Evolutionary conservation across 2,113 vertebrate species (phyloP).

Genomic region (Polyodon spathula): DNA sequence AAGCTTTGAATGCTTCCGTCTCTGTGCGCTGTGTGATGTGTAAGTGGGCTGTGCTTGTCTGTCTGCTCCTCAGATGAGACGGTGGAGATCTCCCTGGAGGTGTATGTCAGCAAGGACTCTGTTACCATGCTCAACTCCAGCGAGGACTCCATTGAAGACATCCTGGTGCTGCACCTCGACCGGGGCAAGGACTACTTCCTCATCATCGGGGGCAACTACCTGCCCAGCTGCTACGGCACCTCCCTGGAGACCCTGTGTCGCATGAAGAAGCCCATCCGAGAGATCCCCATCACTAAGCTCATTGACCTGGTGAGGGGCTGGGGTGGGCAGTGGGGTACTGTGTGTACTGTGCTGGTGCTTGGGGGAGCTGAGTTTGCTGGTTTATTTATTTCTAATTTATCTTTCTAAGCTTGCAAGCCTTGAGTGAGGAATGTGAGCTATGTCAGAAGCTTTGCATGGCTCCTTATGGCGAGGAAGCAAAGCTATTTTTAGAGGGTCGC

Average conservation of each 20-base stretch:
- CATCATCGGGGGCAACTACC: slow-evolving; percentile 88
- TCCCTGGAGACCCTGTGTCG: slow-evolving; percentile 86
- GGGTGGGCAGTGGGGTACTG: not conserved
- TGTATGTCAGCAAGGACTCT: slow-evolving; percentile 91
- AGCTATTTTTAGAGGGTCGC: slow-evolving; percentile 28
- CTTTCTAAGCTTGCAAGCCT: not conserved
- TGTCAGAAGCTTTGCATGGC: slow-evolving; percentile 10
- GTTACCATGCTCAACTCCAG: slow-evolving; percentile 88
- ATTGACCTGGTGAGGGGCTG: slow-evolving; percentile 88
- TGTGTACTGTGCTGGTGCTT: not conserved
- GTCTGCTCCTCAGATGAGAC: slow-evolving; percentile 63
- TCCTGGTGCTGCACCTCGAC: slow-evolving; percentile 90
- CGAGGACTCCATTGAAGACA: slow-evolving; percentile 88
- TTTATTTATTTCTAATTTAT: not conserved
- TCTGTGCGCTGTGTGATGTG: no score
- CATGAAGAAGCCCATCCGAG: slow-evolving; percentile 89
- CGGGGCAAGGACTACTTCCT: slow-evolving; percentile 97
- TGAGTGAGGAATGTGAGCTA: no score
- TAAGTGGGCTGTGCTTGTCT: not conserved
- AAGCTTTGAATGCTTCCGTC: no score
- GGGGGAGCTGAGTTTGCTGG: not conserved
- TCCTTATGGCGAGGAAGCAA: slow-evolving; percentile 23
- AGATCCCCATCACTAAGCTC: slow-evolving; percentile 89
- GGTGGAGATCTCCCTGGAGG: slow-evolving; percentile 82
- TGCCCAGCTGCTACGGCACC: slow-evolving; percentile 92